Conservation (phyloP, 2,888 invertebrate species). For the Trissoscelio sp. region DNA sequence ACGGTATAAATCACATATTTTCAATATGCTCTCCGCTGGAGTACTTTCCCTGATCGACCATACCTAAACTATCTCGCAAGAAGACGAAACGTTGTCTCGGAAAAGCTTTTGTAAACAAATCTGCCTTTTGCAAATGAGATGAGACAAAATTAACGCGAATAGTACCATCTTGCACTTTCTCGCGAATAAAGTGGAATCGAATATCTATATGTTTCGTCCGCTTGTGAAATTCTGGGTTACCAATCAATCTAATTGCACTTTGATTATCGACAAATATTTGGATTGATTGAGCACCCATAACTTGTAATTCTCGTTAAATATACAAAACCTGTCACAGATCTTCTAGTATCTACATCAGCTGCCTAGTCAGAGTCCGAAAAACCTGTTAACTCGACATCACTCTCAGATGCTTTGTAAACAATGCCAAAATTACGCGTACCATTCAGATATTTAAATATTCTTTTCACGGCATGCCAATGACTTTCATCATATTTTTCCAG, state of each 20-base stretch:
- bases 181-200: conserved; percentile 3
- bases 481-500: background rate
- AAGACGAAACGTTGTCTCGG: conserved; percentile 7
- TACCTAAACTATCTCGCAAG: background rate
- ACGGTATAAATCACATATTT: background rate
- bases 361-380: no score
- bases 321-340: no score
- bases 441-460: background rate
- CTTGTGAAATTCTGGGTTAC: conserved; percentile 1
- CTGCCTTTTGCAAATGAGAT: conserved; percentile 5
- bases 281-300: no score
- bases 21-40: conserved; percentile 18
- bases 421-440: background rate
- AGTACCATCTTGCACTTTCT: conserved; percentile 3
- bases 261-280: no score
- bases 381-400: no score
- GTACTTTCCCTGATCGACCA: background rate
- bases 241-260: no score
- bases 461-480: background rate
- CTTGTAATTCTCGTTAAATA: no score
- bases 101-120: conserved; percentile 11
- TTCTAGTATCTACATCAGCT: no score
- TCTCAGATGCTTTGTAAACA: no score
- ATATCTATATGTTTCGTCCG: background rate
- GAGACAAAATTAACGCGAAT: conserved; percentile 1